A percentile compares a stretch with the other conserved stretches of the same genome.
Evolutionary conservation across 2,888 invertebrate species (phyloP).

Genomic region (Dysmachus trigonus): DNA sequence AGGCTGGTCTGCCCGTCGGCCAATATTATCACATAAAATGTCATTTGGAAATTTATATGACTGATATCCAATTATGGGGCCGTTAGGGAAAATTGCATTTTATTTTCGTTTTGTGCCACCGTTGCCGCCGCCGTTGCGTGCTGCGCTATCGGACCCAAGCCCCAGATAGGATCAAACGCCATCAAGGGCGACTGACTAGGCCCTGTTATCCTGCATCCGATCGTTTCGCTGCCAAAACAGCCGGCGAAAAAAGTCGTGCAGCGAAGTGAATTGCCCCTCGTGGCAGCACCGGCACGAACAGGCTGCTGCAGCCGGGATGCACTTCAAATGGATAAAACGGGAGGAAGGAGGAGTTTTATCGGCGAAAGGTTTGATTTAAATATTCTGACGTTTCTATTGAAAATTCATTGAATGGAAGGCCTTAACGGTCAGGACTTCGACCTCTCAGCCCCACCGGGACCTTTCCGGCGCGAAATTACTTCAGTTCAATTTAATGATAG

Average conservation of each 20-base stretch:
- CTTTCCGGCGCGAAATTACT: neutral
- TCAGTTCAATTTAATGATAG: slow-evolving; percentile 15
- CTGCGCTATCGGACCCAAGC: neutral
- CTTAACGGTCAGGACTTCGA: neutral
- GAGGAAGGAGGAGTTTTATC: slow-evolving; percentile 13
- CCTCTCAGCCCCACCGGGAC: neutral
- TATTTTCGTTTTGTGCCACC: slow-evolving; percentile 52
- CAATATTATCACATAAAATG: slow-evolving; percentile 53
- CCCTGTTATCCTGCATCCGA: neutral
- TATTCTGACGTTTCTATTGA: slow-evolving; percentile 39
- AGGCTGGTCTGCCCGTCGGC: neutral
- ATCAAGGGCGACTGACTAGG: neutral
- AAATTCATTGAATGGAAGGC: slow-evolving; percentile 22
- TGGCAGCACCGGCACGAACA: neutral
- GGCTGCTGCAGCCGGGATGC: neutral
- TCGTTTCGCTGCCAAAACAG: neutral
- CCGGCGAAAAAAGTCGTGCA: neutral
- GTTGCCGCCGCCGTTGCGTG: neutral
- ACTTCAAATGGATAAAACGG: slow-evolving; percentile 5
- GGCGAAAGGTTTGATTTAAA: slow-evolving; percentile 38
- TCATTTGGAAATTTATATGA: slow-evolving; percentile 54
- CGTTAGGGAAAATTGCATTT: slow-evolving; percentile 54
- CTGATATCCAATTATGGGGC: slow-evolving; percentile 54
- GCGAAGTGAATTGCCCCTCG: neutral
- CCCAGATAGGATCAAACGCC: slow-evolving; percentile 21